A percentile compares a stretch with the other conserved stretches of the same genome.
Evolutionary conservation across 2,113 vertebrate species (phyloP).

Genomic region (Rhinolophus ferrumequinum): DNA sequence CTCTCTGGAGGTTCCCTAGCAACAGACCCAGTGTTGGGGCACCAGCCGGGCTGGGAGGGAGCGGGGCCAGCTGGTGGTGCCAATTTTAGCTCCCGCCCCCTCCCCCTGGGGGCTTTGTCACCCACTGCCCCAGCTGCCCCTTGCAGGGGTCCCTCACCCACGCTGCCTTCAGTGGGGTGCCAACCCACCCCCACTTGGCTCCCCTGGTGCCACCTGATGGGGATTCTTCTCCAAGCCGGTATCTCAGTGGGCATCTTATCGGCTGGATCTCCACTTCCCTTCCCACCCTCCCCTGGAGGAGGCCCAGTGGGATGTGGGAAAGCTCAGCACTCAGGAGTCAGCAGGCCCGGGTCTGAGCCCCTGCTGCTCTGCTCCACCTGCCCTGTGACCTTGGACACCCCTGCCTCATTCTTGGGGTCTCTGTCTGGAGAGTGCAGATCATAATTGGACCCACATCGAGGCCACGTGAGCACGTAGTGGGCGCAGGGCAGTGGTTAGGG

Average conservation of each 20-base stretch:
- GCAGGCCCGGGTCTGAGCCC: neutral
- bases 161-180: neutral
- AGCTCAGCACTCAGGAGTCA: neutral
- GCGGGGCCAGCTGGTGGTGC: constrained; percentile 57
- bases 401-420: neutral
- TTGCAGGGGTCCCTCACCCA: neutral
- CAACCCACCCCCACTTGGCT: neutral
- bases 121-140: constrained; percentile 4
- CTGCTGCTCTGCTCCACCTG: neutral
- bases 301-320: neutral
- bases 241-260: neutral
- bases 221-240: neutral
- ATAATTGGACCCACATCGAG: fast-evolving
- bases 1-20: constrained; percentile 56
- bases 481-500: fast-evolving
- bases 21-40: constrained; percentile 32
- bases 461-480: fast-evolving
- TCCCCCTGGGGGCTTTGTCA: neutral
- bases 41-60: neutral
- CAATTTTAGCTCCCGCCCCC: constrained; percentile 61
- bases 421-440: fast-evolving
- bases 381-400: constrained; percentile 21
- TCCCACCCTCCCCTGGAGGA: neutral
- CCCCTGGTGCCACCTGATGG: neutral
- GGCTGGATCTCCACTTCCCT: neutral